Evolutionary conservation across 2,888 invertebrate genomes (phyloP).

Genomic region (Sympetrum striolatum): DNA sequence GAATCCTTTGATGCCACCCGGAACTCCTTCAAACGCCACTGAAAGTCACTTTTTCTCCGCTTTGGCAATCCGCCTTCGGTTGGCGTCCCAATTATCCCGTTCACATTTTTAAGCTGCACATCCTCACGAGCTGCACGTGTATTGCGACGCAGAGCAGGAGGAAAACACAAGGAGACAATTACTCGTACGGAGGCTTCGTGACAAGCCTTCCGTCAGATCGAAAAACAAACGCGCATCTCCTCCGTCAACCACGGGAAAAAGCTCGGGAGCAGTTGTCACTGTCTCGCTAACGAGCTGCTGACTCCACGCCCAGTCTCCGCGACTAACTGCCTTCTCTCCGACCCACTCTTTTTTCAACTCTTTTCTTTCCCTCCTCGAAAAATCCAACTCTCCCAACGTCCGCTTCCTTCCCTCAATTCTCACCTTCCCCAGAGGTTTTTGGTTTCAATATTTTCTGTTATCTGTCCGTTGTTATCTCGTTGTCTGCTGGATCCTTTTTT

Average conservation of each 20-base stretch:
- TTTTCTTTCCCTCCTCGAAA: neutral
- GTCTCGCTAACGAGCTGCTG: conserved; percentile 1
- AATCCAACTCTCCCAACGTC: neutral
- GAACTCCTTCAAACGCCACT: neutral
- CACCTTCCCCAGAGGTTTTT: neutral
- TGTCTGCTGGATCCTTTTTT: neutral
- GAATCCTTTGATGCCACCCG: too few species aligned
- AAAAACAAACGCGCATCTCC: neutral
- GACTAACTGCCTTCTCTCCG: neutral
- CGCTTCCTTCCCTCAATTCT: neutral
- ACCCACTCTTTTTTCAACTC: neutral
- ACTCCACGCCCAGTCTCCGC: neutral
- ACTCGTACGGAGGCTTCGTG: neutral
- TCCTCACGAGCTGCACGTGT: neutral
- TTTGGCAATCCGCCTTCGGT: neutral
- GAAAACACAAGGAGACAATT: neutral
- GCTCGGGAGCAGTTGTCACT: conserved; percentile 20
- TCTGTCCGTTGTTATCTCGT: neutral
- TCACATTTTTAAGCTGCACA: neutral
- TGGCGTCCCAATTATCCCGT: neutral
- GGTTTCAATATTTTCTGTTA: neutral
- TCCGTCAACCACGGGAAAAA: neutral
- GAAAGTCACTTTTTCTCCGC: neutral
- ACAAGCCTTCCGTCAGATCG: neutral
- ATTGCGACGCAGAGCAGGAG: neutral